These are phyloP conservation scores for Laticauda colubrina DNA, from an alignment of 2,113 vertebrate genomes.

Conservation along the genomic window DNA sequence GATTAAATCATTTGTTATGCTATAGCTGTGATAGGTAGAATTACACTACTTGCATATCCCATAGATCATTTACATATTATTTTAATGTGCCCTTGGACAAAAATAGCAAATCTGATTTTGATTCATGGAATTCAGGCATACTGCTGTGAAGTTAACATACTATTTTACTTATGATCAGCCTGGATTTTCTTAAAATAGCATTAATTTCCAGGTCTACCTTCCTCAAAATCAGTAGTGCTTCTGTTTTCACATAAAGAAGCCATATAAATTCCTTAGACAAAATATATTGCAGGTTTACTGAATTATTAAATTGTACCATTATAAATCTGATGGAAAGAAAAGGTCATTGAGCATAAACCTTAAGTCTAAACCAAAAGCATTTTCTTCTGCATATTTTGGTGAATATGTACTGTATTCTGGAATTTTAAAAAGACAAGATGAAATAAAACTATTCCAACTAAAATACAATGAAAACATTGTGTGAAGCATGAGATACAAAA, in stretches of 20 bases:
- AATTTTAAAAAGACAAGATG: neutral
- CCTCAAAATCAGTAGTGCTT: neutral
- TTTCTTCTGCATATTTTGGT: neutral
- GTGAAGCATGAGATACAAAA: neutral
- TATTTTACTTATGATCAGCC: constrained; percentile 1
- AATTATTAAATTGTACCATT: neutral
- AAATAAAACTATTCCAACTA: neutral
- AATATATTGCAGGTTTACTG: neutral
- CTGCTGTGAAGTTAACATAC: constrained; percentile 2
- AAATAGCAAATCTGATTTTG: constrained; percentile 9
- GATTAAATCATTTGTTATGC: neutral
- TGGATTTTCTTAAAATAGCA: constrained; percentile 31
- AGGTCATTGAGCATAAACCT: neutral
- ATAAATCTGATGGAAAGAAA: neutral
- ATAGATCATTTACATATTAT: neutral
- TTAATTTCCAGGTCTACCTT: constrained; percentile 37
- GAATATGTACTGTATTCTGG: neutral
- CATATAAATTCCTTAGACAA: neutral
- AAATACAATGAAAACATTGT: neutral
- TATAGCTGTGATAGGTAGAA: neutral
- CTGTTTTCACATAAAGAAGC: constrained; percentile 9
- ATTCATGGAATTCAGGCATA: constrained; percentile 2
- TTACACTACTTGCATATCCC: neutral
- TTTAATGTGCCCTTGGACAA: neutral
- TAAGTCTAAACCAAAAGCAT: too few relatives aligned